phyloP scores from a whole-genome alignment of 2,797 vertebrate genomes.

The Leuciscus waleckii region DNA sequence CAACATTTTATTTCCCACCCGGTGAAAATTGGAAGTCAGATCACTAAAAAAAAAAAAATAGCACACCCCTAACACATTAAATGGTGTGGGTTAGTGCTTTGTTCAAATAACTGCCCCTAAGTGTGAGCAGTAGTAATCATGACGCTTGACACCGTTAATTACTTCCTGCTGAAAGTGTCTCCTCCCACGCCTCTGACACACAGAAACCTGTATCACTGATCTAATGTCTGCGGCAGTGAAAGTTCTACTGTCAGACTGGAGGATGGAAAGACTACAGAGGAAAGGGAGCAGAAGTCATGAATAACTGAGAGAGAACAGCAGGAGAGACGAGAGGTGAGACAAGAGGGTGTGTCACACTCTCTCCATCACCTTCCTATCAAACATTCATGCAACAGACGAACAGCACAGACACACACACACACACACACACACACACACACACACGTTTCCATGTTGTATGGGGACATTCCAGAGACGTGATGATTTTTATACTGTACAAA shows the following conservation, averaged over 20 bases:
- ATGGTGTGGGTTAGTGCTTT: not conserved
- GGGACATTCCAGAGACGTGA: not conserved
- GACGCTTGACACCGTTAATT: not conserved
- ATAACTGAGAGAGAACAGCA: slow-evolving; percentile 64
- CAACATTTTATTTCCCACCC: not conserved
- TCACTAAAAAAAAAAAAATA: not conserved
- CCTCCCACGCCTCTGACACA: not conserved
- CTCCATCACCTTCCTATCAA: slow-evolving; percentile 53
- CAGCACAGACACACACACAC: not conserved
- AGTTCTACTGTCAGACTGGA: slow-evolving; percentile 2
- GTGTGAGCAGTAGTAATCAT: not conserved
- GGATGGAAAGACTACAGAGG: slow-evolving; percentile 64
- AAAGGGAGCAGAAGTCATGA: slow-evolving; percentile 64
- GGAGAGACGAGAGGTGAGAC: slow-evolving; percentile 72
- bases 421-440: not conserved
- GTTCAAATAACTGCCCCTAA: not conserved
- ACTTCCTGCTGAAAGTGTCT: not conserved
- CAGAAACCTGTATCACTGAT: not conserved
- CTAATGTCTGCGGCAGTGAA: not conserved
- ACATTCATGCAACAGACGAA: slow-evolving; percentile 37
- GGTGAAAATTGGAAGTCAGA: not conserved
- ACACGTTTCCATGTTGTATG: not conserved
- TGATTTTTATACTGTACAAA: not conserved
- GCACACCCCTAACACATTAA: slow-evolving; percentile 4
- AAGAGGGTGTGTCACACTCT: slow-evolving; percentile 64